phyloP scores from a whole-genome alignment of 2,888 invertebrate genomes.

The Brenthis ino region DNA sequence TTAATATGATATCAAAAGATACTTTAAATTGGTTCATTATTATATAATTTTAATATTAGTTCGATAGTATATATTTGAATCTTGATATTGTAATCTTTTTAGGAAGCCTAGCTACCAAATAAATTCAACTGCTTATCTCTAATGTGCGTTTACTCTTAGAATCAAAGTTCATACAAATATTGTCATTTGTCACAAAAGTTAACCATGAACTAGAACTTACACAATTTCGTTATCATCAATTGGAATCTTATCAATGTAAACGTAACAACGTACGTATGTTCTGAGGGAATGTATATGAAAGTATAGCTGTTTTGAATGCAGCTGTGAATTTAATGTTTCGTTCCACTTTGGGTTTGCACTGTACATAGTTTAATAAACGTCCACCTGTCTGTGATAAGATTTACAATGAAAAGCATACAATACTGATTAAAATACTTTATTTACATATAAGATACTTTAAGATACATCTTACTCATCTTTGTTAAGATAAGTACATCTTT shows the following conservation, averaged over 20 bases:
- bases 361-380: neutral
- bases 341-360: neutral
- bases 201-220: conserved; percentile 69
- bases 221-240: conserved; percentile 34
- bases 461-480: too few species aligned
- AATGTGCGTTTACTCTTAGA: neutral
- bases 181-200: conserved; percentile 37
- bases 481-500: neutral
- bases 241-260: conserved; percentile 23
- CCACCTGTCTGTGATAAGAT: conserved; percentile 14
- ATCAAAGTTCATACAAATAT: conserved; percentile 44
- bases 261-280: neutral
- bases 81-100: too few species aligned
- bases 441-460: neutral
- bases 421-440: conserved; percentile 13
- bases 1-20: neutral
- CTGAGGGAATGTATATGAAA: neutral
- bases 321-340: neutral
- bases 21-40: neutral
- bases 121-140: neutral
- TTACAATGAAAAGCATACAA: conserved; percentile 6
- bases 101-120: too few species aligned
- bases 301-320: neutral
- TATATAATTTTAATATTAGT: neutral
- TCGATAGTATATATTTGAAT: too few species aligned